Base-by-base conservation (phyloP, 2,113 vertebrate genomes). In the Gorsachius goisagi region DNA sequence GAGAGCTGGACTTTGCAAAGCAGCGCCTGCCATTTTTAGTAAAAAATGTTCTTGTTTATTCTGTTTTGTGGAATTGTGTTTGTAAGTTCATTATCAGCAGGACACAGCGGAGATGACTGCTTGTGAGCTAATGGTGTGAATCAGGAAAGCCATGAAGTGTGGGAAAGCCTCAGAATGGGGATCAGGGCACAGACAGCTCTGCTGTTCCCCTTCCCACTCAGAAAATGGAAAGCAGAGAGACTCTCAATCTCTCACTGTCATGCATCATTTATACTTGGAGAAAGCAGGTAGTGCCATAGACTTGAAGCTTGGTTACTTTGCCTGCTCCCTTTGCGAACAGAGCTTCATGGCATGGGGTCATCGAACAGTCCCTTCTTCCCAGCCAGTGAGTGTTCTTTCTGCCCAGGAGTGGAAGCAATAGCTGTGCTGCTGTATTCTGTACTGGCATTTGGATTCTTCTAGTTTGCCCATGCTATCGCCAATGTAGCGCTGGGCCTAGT, bases 401-500 rank as follows among this genome's bases (percentile, higher is more conserved):
- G 8, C 10, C 9, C 39, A 28, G 68, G 39, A 68, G 22, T 35
- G 9, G 3, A 24, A 60, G 67, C 11, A 49, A 30, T 4, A 41
- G 26, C 24, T 30, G 66, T 32, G 60, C 33, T 44, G 27, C 14
- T 23, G n/a, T n/a, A 8, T 8, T 47, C 59, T 18, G 37, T 59
- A 66, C 27, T 39, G 50, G 45, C 2, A 1, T 55, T 60, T 26
- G 16, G 23, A 2, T 49, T 50, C 32, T 30, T 66, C 58, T 77
- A 1, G 4, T 20, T 55, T 33, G 32, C 27, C 27, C 26, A 3
- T 33, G 6, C 33, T 27, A 22, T 19, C 2, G 1, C 28, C 81
- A 10, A 47, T 0, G 20, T 39, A 56, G 56, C 0, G 0, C 50
- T 50, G 39, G 24, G 47, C 41, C 35, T 39, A 20, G 45, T 4